Conservation (phyloP, 23 tunicate genomes). For the Oikopleura vanhoeffeni region DNA sequence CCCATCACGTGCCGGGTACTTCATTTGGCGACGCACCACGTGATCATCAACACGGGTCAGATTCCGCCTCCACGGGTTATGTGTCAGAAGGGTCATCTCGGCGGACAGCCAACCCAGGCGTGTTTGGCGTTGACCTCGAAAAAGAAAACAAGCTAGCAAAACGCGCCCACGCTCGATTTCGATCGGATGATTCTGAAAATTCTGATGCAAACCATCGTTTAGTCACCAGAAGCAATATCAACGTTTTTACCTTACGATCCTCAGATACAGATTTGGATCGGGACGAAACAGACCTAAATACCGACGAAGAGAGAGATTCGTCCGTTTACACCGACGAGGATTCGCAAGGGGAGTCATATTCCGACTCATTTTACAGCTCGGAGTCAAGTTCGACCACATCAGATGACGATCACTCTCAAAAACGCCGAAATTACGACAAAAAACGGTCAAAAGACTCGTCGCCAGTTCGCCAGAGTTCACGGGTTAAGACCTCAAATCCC, state of each 20-base stretch:
- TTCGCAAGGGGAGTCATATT: not conserved
- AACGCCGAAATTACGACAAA: not conserved
- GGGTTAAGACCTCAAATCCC: not conserved
- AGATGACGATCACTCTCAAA: not conserved
- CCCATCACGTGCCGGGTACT: not conserved
- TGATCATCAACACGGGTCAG: not conserved
- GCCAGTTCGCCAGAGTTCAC: not conserved
- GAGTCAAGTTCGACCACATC: not conserved
- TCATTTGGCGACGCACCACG: not conserved
- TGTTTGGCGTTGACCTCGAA: not conserved
- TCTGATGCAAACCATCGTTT: not conserved
- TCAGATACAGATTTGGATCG: not conserved
- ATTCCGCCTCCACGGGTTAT: constrained; percentile 6
- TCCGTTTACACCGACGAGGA: constrained; percentile 2
- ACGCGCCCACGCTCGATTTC: constrained; percentile 8
- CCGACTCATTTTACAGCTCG: not conserved
- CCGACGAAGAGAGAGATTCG: constrained; percentile 8
- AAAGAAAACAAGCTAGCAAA: not conserved
- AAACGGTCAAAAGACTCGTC: not conserved
- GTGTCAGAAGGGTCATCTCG: constrained; percentile 11
- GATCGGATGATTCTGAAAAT: not conserved
- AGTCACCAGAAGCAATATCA: not conserved
- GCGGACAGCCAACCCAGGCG: not conserved
- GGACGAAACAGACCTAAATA: not conserved
- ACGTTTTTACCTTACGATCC: constrained; percentile 5